A percentile compares a stretch with the other conserved stretches of the same genome.
Evolutionary conservation across 1,140 invertebrate species (phyloP).

Genomic region (Drosophila busckii): DNA sequence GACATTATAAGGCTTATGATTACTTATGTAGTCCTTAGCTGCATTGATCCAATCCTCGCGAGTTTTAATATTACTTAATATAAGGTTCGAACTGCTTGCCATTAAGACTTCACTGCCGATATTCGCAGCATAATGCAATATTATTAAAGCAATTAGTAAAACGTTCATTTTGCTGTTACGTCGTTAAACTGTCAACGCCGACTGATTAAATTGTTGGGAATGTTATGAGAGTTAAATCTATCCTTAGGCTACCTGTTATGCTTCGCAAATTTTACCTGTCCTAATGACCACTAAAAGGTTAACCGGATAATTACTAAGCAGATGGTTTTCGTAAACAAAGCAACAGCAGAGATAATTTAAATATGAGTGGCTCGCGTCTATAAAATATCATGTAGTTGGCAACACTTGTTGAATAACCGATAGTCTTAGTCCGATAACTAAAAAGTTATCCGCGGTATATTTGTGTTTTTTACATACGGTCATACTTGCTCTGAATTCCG

Average conservation of each 20-base stretch:
- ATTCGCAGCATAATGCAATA: not conserved
- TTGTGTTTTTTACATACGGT: too few relatives aligned
- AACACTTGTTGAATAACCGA: too few relatives aligned
- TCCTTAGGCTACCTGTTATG: constrained; percentile 22
- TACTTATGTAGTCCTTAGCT: constrained; percentile 30
- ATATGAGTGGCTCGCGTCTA: not conserved
- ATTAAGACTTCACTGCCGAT: not conserved
- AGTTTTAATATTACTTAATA: constrained; percentile 19
- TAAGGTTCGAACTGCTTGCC: not conserved
- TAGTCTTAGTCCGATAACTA: too few relatives aligned
- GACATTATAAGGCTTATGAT: constrained; percentile 24
- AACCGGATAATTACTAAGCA: not conserved
- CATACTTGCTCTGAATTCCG: constrained; percentile 23
- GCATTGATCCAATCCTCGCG: constrained; percentile 39
- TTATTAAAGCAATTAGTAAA: constrained; percentile 19
- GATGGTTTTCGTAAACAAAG: not conserved
- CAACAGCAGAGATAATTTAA: not conserved
- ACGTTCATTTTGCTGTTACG: constrained; percentile 27
- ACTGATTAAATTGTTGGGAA: constrained; percentile 33
- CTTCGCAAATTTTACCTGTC: constrained; percentile 15
- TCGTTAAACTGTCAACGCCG: not conserved
- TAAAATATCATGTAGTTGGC: not conserved
- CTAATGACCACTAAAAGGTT: not conserved
- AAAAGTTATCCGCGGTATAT: too few relatives aligned
- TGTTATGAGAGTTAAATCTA: constrained; percentile 7